phyloP scores from a whole-genome alignment of 1,140 invertebrate genomes.

The Frieseomelitta varia region DNA sequence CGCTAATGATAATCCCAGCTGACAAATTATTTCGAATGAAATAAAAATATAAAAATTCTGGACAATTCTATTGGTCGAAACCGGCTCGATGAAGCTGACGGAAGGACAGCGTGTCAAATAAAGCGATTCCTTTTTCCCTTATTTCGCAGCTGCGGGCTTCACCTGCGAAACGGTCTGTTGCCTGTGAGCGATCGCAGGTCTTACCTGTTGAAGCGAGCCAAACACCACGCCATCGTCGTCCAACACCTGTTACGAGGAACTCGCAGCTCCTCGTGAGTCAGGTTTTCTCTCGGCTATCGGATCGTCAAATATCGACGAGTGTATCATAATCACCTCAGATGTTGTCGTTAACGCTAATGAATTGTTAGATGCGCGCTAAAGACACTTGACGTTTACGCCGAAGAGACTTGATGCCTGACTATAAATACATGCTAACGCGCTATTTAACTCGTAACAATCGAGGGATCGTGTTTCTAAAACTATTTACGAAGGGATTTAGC shows the following conservation, averaged over 20 bases:
- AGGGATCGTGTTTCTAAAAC: constrained; percentile 5
- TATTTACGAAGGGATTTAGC: not conserved
- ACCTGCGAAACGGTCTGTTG: constrained; percentile 68
- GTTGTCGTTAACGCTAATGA: not conserved
- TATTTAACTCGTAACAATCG: not conserved
- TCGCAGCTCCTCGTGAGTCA: constrained; percentile 37
- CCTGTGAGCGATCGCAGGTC: constrained; percentile 54
- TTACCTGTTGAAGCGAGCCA: constrained; percentile 64
- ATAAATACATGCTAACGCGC: not conserved
- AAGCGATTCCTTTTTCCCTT: constrained; percentile 60
- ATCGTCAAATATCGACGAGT: constrained; percentile 39
- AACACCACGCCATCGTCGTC: constrained; percentile 52
- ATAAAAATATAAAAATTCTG: not conserved
- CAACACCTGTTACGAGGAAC: constrained; percentile 67
- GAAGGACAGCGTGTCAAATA: constrained; percentile 58
- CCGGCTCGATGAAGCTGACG: not conserved
- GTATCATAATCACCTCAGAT: not conserved
- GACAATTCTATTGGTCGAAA: not conserved
- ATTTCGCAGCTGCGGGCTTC: constrained; percentile 64
- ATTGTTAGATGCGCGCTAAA: not conserved
- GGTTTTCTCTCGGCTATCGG: constrained; percentile 34
- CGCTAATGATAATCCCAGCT: not conserved
- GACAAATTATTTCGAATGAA: not conserved
- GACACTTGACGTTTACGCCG: constrained; percentile 5
- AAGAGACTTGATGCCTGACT: not conserved